These are phyloP conservation scores for Conops quadrifasciatus DNA, from an alignment of 2,888 invertebrate species.

Conservation along the genomic window DNA sequence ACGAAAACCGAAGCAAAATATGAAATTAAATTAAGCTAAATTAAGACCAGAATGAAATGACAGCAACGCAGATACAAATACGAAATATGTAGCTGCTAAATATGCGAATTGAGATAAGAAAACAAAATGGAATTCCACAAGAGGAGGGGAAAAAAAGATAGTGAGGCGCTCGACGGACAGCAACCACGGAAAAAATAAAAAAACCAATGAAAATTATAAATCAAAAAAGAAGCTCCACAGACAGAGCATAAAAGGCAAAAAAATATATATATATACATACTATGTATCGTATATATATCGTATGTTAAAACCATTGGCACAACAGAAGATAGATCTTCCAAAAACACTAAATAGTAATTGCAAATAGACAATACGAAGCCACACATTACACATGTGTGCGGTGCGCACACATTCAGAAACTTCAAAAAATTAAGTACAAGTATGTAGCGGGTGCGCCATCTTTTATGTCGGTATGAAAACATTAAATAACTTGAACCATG, in stretches of 20 bases:
- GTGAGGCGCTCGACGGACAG: not conserved
- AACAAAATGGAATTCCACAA: not conserved
- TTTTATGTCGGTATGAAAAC: too few relatives aligned
- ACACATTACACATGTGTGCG: too few relatives aligned
- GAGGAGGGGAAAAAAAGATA: not conserved
- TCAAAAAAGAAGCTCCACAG: not conserved
- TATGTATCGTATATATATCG: too few relatives aligned
- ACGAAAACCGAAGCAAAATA: conserved; percentile 3
- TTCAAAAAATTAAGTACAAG: too few relatives aligned
- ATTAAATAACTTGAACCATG: too few relatives aligned
- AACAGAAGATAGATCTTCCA: too few relatives aligned
- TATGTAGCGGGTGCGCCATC: too few relatives aligned
- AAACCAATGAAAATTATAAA: not conserved
- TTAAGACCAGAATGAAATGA: not conserved
- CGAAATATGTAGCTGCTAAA: not conserved
- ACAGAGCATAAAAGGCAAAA: not conserved
- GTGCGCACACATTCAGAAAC: too few relatives aligned
- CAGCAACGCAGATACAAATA: not conserved
- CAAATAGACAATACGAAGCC: too few relatives aligned
- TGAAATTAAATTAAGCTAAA: conserved; percentile 18
- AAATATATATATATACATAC: too few relatives aligned
- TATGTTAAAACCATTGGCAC: too few relatives aligned
- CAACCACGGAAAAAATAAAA: not conserved
- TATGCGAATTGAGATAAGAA: not conserved
- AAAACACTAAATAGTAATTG: too few relatives aligned